phyloP scores from a whole-genome alignment of 2,888 invertebrate genomes.

The Drosophila maculinotata region DNA sequence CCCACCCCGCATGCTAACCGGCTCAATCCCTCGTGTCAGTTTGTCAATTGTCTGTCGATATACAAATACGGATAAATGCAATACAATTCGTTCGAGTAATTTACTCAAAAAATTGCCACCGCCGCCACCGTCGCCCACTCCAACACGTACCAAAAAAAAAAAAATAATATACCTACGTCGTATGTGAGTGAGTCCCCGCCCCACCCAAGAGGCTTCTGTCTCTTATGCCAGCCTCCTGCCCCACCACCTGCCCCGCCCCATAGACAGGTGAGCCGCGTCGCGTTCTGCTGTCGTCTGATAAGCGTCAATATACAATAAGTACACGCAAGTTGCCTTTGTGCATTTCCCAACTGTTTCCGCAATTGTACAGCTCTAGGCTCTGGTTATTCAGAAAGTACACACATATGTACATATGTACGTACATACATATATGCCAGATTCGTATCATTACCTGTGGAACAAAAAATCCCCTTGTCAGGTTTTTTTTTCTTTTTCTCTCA shows the following conservation, averaged over 20 bases:
- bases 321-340: constrained; percentile 38
- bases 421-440: no score
- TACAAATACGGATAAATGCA: constrained; percentile 49
- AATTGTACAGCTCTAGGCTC: constrained; percentile 15
- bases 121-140: constrained; percentile 21
- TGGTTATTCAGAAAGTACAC: constrained; percentile 14
- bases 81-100: constrained; percentile 50
- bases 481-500: constrained; percentile 5
- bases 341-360: constrained; percentile 41
- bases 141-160: constrained; percentile 32
- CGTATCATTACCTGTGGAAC: constrained; percentile 14
- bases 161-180: constrained; percentile 1
- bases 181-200: constrained; percentile 48
- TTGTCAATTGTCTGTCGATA: constrained; percentile 68
- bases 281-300: constrained; percentile 29
- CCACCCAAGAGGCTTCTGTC: not conserved
- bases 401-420: no score
- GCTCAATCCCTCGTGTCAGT: constrained; percentile 6
- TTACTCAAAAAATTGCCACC: constrained; percentile 39
- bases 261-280: constrained; percentile 8
- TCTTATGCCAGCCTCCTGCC: not conserved
- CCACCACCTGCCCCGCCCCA: not conserved
- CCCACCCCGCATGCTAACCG: not conserved
- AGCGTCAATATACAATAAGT: constrained; percentile 24
- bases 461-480: constrained; percentile 33